Percentiles rank a stretch among this genome's conserved stretches.
These are phyloP conservation scores for Chlorops oryzae DNA, from an alignment of 1,140 invertebrate genomes.

Conservation along the genomic window DNA sequence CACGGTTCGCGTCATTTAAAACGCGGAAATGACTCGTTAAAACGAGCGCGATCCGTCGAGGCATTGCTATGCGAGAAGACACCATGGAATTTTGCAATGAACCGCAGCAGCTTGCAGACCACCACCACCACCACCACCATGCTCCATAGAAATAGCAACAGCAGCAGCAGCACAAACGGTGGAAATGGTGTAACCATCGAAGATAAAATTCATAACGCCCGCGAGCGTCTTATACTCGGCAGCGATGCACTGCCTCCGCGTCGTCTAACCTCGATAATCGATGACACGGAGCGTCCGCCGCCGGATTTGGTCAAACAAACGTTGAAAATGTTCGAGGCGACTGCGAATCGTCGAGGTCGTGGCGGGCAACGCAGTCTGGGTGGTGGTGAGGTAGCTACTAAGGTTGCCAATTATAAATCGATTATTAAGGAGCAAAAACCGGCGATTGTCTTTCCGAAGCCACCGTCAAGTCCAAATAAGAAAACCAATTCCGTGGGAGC, in stretches of 20 bases:
- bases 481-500: constrained; percentile 14
- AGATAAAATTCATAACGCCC: constrained; percentile 44
- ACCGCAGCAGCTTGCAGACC: constrained; percentile 24
- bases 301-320: constrained; percentile 79
- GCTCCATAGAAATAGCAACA: constrained; percentile 22
- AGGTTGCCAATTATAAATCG: constrained; percentile 60
- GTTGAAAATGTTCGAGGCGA: constrained; percentile 73
- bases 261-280: constrained; percentile 62
- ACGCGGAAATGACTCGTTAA: constrained; percentile 52
- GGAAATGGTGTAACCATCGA: constrained; percentile 38
- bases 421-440: constrained; percentile 54
- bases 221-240: constrained; percentile 37
- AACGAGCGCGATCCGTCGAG: constrained; percentile 79
- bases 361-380: constrained; percentile 46
- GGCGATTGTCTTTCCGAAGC: constrained; percentile 40
- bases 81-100: constrained; percentile 31
- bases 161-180: neutral
- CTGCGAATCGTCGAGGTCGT: constrained; percentile 52
- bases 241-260: constrained; percentile 52
- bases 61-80: constrained; percentile 59
- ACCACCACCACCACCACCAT: neutral
- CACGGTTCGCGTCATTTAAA: constrained; percentile 42
- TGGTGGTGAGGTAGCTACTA: constrained; percentile 60
- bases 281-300: constrained; percentile 74
- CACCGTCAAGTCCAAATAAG: constrained; percentile 47